These are phyloP conservation scores for Limnephilus lunatus DNA, from an alignment of 2,888 invertebrate species.

Conservation along the genomic window DNA sequence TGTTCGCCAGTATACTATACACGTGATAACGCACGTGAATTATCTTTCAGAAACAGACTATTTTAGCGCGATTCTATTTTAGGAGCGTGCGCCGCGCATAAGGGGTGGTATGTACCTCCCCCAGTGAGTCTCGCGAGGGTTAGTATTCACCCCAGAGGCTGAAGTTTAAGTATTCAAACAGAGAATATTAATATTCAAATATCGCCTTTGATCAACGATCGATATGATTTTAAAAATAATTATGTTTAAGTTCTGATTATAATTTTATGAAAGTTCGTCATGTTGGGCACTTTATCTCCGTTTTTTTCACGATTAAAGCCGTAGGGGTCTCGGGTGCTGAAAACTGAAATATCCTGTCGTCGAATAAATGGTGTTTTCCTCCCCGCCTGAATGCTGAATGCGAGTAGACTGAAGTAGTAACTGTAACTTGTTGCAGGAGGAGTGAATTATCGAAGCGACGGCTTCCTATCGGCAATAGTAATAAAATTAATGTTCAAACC, in stretches of 20 bases:
- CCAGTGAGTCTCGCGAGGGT: background rate
- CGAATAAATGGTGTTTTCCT: too few species aligned
- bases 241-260: too few species aligned
- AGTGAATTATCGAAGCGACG: background rate
- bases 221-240: too few species aligned
- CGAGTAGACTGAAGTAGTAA: background rate
- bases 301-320: too few species aligned
- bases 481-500: background rate
- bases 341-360: too few species aligned
- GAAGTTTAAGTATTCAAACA: background rate
- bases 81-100: background rate
- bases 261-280: too few species aligned
- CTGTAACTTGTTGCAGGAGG: background rate
- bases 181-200: background rate
- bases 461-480: background rate
- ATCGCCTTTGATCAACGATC: too few species aligned
- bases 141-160: background rate
- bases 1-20: background rate
- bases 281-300: too few species aligned
- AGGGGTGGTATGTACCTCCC: background rate
- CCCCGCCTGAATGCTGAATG: background rate
- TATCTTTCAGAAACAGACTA: background rate
- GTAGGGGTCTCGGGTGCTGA: too few species aligned
- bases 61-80: background rate
- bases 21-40: slow-evolving; percentile 2